phyloP scores from a whole-genome alignment of 2,113 vertebrate genomes.

The zebrafish (Danio rerio) region GRCz12tu NC_133180.1:27615001-27615500 shows the following conservation, averaged over 20 bases:
- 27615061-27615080: neutral
- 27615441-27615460: constrained; percentile 44
- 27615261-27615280: constrained; percentile 38
- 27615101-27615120: constrained; percentile 26
- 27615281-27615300: constrained; percentile 53
- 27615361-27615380: constrained; percentile 26
- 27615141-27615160: constrained; percentile 11
- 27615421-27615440: constrained; percentile 32
- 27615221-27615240: constrained; percentile 54
- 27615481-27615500: constrained; percentile 27
- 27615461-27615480: constrained; percentile 26
- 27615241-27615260: constrained; percentile 43
- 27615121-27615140: constrained; percentile 16
- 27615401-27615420: constrained; percentile 13
- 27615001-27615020: constrained; percentile 52
- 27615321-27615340: constrained; percentile 8
- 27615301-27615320: constrained; percentile 36
- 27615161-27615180: constrained; percentile 4
- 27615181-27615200: constrained; percentile 37
- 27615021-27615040: constrained; percentile 22
- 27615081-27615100: constrained; percentile 44
- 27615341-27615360: constrained; percentile 3
- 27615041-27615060: constrained; percentile 14
- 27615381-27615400: constrained; percentile 37
- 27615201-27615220: constrained; percentile 42